Evolutionary conservation across 2,888 invertebrate genomes (phyloP), one percentile per base, ranked within the genome.

Genomic region (Hypomecis atomaria): DNA sequence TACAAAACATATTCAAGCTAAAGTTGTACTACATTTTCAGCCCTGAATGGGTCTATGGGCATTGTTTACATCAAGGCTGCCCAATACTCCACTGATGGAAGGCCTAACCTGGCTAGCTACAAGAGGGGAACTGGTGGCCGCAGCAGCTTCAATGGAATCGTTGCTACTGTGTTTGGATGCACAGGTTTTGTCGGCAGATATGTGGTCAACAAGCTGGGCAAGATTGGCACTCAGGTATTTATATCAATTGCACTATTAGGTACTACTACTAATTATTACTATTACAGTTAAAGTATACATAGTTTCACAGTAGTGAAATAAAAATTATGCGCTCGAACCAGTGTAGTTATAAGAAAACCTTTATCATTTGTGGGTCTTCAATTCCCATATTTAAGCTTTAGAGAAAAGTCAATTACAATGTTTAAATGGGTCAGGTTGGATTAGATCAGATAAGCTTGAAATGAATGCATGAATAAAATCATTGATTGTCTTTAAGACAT

Each of bases 141-240:
- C 42, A 96, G 97, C 74, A 99, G 99, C 81, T 99, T 99, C 87
- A 99, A 97, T 90, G 99, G 99, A 0, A 94, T 97, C 60, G 98
- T 99, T 2, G 98, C 98, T n/a, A 99, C 99, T n/a, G 97, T 99
- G 0, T 99, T 99, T 86, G 99, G 99, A 57, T 95, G 95, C 61
- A 96, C 96, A 42, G 99, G 99, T 1, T 98, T 98, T 80, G 89
- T 99, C 0, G 99, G 99, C 0, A 94, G 95, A 71, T 96, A 96
- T 92, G 95, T 99, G 11, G 96, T 97, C 84, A 99, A 98, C 84
- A 95, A 96, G 78, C 92, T 99, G 59, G 99, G 99, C 77, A 98
- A 96, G 89, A 94, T 94, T 72, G 97, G 98, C 13, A 94, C 96
- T 0, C 98, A 98, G 94, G 95, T 95, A 87, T 75, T 43, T 43